These are phyloP conservation scores for Noturus placidus DNA, from an alignment of 2,113 vertebrate species.

Conservation along the genomic window DNA sequence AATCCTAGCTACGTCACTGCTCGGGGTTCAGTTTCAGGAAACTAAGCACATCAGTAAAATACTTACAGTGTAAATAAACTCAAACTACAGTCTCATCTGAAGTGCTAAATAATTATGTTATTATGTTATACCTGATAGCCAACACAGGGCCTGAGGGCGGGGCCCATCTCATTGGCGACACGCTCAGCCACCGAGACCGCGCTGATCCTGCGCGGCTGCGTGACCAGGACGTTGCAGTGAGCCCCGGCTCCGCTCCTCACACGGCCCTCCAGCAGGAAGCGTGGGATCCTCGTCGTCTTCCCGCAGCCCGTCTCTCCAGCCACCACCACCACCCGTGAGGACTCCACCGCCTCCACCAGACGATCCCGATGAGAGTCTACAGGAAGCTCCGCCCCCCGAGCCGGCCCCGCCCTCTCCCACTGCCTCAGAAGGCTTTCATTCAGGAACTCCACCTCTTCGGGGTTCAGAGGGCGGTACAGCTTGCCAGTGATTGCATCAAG, in stretches of 20 bases:
- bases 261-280: constrained; percentile 85
- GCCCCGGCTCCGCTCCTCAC: constrained; percentile 79
- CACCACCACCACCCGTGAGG: constrained; percentile 86
- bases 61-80: not conserved
- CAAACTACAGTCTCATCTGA: not conserved
- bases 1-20: not conserved
- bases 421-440: constrained; percentile 74
- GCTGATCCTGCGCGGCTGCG: constrained; percentile 91
- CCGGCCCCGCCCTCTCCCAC: constrained; percentile 75
- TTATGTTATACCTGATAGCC: constrained; percentile 81
- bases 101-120: not conserved
- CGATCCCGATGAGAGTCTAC: constrained; percentile 83
- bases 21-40: not conserved
- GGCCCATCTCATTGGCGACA: constrained; percentile 88
- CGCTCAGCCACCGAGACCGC: constrained; percentile 93
- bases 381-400: constrained; percentile 76
- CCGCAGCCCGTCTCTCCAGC: constrained; percentile 94
- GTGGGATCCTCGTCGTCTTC: constrained; percentile 93
- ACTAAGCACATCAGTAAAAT: not conserved
- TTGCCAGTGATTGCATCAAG: constrained; percentile 85
- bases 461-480: constrained; percentile 73
- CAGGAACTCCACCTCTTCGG: constrained; percentile 69
- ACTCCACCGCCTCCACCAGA: constrained; percentile 79
- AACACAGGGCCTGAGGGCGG: constrained; percentile 79
- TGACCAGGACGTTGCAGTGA: constrained; percentile 89